Percentiles rank a stretch among this genome's conserved stretches.
Conservation (phyloP, 2,113 vertebrate genomes). For the Sapayoa aenigma region DNA sequence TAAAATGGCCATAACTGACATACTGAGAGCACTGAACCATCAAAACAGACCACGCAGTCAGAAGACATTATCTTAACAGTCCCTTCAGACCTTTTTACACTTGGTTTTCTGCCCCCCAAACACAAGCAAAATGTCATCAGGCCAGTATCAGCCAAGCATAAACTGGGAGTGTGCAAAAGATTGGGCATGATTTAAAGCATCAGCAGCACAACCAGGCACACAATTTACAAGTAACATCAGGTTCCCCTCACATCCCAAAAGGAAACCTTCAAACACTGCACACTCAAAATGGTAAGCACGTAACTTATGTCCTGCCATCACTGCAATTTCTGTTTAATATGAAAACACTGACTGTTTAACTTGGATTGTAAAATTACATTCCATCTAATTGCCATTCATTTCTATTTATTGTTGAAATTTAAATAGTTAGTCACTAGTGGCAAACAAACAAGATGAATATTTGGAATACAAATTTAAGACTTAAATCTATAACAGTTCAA, state of each 20-base stretch:
- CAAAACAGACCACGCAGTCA: conserved; percentile 52
- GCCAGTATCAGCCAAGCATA: neutral
- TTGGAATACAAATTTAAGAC: conserved; percentile 33
- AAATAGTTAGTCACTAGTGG: neutral
- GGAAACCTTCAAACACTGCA: conserved; percentile 23
- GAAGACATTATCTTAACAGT: conserved; percentile 33
- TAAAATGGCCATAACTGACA: conserved; percentile 60
- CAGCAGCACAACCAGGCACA: conserved; percentile 5
- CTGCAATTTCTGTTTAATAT: conserved; percentile 10
- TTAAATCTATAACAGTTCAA: conserved; percentile 16
- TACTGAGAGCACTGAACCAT: conserved; percentile 19
- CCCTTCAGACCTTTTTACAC: conserved; percentile 21
- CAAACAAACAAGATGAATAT: neutral
- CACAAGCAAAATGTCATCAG: conserved; percentile 41
- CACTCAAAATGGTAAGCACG: conserved; percentile 33
- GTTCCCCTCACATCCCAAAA: conserved; percentile 5
- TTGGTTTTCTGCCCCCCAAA: neutral
- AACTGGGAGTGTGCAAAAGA: neutral
- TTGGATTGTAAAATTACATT: conserved; percentile 46
- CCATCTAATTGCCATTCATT: neutral
- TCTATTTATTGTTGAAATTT: neutral
- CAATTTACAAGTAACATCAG: conserved; percentile 25
- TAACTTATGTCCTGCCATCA: conserved; percentile 10
- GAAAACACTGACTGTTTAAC: conserved; percentile 41
- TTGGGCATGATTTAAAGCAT: neutral